Percentiles rank a stretch among this genome's conserved stretches.
Evolutionary conservation across 1,140 invertebrate species (phyloP).

Genomic region (Aphelenchoides fujianensis): DNA sequence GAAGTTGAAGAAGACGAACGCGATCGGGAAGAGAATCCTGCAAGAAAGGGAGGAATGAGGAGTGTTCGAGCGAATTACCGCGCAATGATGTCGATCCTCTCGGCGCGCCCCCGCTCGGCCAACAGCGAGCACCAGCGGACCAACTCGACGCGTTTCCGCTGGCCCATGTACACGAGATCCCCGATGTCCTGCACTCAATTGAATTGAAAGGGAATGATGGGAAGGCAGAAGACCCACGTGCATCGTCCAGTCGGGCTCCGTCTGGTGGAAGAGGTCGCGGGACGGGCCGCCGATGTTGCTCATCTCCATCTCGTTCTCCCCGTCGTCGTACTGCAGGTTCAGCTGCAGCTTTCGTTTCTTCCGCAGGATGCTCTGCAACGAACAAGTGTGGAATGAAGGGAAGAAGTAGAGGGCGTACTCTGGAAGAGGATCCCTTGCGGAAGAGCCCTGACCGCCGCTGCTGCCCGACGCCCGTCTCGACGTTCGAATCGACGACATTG

Average conservation of each 20-base stretch:
- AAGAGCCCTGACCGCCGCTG: constrained; percentile 5
- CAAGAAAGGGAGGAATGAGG: constrained; percentile 32
- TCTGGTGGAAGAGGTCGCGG: constrained; percentile 37
- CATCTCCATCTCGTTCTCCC: constrained; percentile 46
- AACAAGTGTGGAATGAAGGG: background rate
- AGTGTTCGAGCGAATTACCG: constrained; percentile 28
- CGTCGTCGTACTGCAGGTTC: constrained; percentile 45
- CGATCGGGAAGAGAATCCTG: constrained; percentile 67
- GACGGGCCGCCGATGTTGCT: constrained; percentile 33
- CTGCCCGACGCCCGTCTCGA: constrained; percentile 29
- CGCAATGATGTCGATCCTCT: constrained; percentile 61
- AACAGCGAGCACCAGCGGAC: constrained; percentile 59
- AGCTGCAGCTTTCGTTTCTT: constrained; percentile 43
- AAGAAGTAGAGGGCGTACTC: constrained; percentile 7
- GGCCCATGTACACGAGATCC: constrained; percentile 55
- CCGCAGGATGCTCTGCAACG: constrained; percentile 37
- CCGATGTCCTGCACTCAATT: constrained; percentile 41
- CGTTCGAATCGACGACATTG: constrained; percentile 55
- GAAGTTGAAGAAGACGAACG: constrained; percentile 79
- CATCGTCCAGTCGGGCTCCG: constrained; percentile 54
- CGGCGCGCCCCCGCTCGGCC: constrained; percentile 57
- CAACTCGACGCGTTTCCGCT: constrained; percentile 57
- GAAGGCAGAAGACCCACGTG: constrained; percentile 43
- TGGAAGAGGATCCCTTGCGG: background rate
- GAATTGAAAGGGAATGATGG: too few species aligned